A percentile compares a stretch with the other conserved stretches of the same genome.
Evolutionary conservation across 2,113 vertebrate genomes (phyloP).

Genomic region (Poicephalus gulielmi): DNA sequence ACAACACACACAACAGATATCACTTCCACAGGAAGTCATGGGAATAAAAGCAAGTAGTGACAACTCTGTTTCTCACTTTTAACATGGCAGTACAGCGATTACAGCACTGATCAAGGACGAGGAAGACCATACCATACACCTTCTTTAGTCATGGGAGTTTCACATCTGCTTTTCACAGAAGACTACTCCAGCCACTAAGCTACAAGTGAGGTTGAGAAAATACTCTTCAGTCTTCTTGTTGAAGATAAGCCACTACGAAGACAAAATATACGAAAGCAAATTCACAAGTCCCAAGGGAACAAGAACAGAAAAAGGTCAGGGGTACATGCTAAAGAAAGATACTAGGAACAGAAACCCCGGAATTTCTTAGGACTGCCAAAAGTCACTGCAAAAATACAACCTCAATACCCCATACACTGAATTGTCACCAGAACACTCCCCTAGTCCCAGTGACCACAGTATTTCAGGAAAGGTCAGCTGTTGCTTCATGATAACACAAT

Average conservation of each 20-base stretch:
- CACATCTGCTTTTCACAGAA: background rate
- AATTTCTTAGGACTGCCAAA: background rate
- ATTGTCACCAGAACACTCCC: background rate
- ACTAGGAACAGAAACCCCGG: background rate
- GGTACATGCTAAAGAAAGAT: background rate
- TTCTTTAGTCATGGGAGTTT: background rate
- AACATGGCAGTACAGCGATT: fast-evolving
- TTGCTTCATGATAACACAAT: background rate
- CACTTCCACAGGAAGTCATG: background rate
- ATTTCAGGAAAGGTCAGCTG: background rate
- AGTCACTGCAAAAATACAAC: background rate
- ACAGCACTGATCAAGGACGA: background rate
- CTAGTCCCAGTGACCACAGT: background rate
- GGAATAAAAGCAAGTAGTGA: background rate
- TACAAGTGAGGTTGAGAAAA: background rate
- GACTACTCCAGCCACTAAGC: background rate
- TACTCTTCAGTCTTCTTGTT: background rate
- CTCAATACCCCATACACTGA: background rate
- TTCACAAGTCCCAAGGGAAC: background rate
- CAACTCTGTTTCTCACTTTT: background rate
- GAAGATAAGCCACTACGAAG: background rate
- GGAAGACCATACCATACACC: background rate
- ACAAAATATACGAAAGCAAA: background rate
- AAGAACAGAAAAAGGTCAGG: background rate
- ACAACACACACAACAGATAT: background rate